Conservation (phyloP, 92 coral and sea anemone species). For the Porites lobata region DNA sequence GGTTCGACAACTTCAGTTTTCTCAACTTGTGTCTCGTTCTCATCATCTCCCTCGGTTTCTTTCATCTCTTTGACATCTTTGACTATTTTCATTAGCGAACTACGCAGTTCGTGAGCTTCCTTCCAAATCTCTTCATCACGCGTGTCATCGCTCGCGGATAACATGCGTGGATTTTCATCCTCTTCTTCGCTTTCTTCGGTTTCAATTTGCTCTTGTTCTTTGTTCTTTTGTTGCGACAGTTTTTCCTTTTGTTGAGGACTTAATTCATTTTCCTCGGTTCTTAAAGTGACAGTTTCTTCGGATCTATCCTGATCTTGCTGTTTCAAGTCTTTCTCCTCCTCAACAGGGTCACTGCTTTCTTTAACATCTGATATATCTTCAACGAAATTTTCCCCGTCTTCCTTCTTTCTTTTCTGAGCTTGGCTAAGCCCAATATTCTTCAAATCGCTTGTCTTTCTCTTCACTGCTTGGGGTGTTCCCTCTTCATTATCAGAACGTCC, state of each 20-base stretch:
- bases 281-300: not conserved
- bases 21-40: not conserved
- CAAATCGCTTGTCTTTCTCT: constrained; percentile 37
- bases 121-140: constrained; percentile 6
- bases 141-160: constrained; percentile 3
- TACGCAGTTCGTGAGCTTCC: not conserved
- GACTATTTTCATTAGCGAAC: not conserved
- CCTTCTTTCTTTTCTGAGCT: constrained; percentile 25
- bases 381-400: constrained; percentile 12
- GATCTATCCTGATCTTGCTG: not conserved
- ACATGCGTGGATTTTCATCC: not conserved
- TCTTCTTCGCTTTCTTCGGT: not conserved
- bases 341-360: not conserved
- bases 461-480: constrained; percentile 20
- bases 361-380: constrained; percentile 7
- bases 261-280: not conserved
- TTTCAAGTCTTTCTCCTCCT: not conserved
- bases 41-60: constrained; percentile 3
- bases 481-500: constrained; percentile 1
- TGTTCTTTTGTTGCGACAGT: constrained; percentile 11
- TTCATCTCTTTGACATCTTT: constrained; percentile 18
- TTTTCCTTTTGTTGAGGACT: not conserved
- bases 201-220: not conserved
- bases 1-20: not conserved
- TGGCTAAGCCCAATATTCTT: not conserved